Conservation (phyloP, 2,888 invertebrate species). For the Andrena bucephala region DNA sequence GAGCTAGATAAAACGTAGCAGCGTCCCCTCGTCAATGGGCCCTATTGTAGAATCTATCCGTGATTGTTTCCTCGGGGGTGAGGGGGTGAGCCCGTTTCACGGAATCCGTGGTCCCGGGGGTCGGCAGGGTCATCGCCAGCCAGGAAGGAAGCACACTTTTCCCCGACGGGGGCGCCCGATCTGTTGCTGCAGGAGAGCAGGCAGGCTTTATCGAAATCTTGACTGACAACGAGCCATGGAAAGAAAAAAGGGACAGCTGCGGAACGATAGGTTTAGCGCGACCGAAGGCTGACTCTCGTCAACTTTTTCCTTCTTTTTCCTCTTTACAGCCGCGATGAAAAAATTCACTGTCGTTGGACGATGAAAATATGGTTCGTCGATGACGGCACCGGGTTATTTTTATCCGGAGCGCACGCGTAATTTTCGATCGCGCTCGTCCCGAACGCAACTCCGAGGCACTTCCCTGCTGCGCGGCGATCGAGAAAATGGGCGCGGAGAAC, state of each 20-base stretch:
- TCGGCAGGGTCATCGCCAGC: neutral
- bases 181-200: neutral
- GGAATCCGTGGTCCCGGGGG: slow-evolving; percentile 26
- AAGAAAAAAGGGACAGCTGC: slow-evolving; percentile 50
- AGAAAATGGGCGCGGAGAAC: neutral
- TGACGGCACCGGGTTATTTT: slow-evolving; percentile 23
- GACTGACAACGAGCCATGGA: slow-evolving; percentile 44
- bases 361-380: slow-evolving; percentile 23
- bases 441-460: neutral
- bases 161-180: neutral
- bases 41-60: slow-evolving; percentile 55
- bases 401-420: slow-evolving; percentile 7
- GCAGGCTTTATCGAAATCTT: slow-evolving; percentile 48
- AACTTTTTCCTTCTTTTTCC: slow-evolving; percentile 37
- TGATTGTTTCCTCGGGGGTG: slow-evolving; percentile 62
- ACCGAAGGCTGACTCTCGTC: slow-evolving; percentile 68
- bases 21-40: slow-evolving; percentile 58
- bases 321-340: neutral
- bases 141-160: slow-evolving; percentile 40
- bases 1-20: slow-evolving; percentile 28
- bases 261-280: slow-evolving; percentile 46
- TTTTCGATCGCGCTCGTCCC: neutral
- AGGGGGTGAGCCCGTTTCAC: slow-evolving; percentile 13
- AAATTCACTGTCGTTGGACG: slow-evolving; percentile 38
- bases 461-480: neutral